Conservation (phyloP, 2,888 invertebrate genomes). For the Nephrotoma appendiculata region DNA sequence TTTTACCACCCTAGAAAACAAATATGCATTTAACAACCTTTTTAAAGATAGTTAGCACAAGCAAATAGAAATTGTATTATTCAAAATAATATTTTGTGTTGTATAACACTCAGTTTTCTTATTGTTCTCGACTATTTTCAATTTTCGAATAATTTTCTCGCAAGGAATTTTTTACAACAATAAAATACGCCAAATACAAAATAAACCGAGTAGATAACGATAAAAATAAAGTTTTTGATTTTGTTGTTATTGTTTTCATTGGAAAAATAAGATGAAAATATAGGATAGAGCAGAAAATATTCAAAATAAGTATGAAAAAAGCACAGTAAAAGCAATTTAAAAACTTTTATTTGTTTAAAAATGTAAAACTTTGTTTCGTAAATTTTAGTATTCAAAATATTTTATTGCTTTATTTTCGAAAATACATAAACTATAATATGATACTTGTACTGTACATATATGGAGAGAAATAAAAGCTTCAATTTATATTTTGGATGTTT, state of each 20-base stretch:
- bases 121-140: not conserved
- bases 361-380: not conserved
- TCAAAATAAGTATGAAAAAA: not conserved
- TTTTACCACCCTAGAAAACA: too few species aligned
- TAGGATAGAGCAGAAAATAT: not conserved
- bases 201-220: not conserved
- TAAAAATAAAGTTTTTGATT: not conserved
- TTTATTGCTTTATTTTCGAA: not conserved
- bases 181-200: not conserved
- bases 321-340: not conserved
- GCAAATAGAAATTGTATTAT: not conserved
- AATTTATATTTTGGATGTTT: not conserved
- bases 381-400: not conserved
- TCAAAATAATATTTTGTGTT: not conserved
- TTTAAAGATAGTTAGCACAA: not conserved
- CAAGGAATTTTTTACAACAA: not conserved
- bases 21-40: not conserved
- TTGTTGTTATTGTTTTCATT: not conserved
- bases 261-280: not conserved
- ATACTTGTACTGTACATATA: not conserved
- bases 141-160: not conserved
- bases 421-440: not conserved
- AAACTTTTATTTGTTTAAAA: not conserved
- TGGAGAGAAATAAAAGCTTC: not conserved
- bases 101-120: not conserved